These are phyloP conservation scores for Coelinius sp. DNA, from an alignment of 2,888 invertebrate genomes.

Conservation along the genomic window DNA sequence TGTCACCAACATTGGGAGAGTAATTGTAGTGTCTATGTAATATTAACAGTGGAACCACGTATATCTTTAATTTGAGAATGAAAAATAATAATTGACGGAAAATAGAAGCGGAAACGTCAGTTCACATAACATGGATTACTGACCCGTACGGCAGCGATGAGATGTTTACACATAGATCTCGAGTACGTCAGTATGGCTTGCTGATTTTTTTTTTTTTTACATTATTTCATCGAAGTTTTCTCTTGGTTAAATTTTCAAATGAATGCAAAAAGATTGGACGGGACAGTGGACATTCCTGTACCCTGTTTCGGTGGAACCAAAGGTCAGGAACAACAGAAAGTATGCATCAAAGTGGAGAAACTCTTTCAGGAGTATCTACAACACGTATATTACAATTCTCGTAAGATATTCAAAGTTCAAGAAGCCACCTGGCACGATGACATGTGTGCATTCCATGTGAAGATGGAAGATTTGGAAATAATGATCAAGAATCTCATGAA, in stretches of 20 bases:
- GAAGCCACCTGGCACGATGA: constrained; percentile 88
- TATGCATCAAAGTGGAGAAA: constrained; percentile 81
- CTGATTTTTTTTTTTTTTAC: too few species aligned
- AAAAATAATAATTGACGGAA: too few species aligned
- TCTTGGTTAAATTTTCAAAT: constrained; percentile 4
- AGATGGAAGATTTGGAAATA: constrained; percentile 79
- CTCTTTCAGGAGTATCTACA: constrained; percentile 79
- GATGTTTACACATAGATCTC: too few species aligned
- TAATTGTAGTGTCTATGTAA: too few species aligned
- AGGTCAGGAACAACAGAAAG: constrained; percentile 78
- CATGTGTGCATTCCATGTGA: constrained; percentile 75
- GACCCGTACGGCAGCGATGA: too few species aligned
- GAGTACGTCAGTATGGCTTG: too few species aligned
- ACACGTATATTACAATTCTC: constrained; percentile 75
- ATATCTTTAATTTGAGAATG: too few species aligned
- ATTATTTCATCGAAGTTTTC: not conserved
- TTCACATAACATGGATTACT: too few species aligned
- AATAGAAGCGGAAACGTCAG: too few species aligned
- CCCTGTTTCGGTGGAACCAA: constrained; percentile 85
- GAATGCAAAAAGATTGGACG: constrained; percentile 75
- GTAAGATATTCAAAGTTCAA: constrained; percentile 83
- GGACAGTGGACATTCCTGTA: constrained; percentile 78
- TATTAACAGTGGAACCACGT: too few species aligned
- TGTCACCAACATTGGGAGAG: too few species aligned
- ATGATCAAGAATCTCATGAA: constrained; percentile 88